phyloP scores from a whole-genome alignment of 2,888 invertebrate genomes.

The Mayetiola destructor region DNA sequence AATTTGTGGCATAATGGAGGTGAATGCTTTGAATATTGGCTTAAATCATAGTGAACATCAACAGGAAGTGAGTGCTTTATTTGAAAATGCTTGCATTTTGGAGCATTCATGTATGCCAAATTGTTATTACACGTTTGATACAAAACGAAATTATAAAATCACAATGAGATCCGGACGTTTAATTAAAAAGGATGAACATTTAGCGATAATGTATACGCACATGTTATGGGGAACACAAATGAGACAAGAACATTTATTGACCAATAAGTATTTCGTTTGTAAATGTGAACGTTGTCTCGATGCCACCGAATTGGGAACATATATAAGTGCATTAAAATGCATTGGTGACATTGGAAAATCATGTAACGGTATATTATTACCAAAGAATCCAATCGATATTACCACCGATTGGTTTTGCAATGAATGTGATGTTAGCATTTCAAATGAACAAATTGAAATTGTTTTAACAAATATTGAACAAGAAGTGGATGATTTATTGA shows the following conservation, averaged over 20 bases:
- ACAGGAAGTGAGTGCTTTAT: conserved; percentile 55
- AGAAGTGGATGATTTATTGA: conserved; percentile 52
- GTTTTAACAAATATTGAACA: conserved; percentile 29
- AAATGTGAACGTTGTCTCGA: conserved; percentile 59
- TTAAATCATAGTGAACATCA: conserved; percentile 40
- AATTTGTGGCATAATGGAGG: conserved; percentile 70
- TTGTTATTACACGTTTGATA: conserved; percentile 55
- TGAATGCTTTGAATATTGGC: conserved; percentile 64
- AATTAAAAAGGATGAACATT: conserved; percentile 54
- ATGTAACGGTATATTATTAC: conserved; percentile 55
- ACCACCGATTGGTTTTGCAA: conserved; percentile 64
- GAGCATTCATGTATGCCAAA: conserved; percentile 74
- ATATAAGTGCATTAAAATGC: conserved; percentile 38
- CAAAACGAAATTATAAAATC: conserved; percentile 44
- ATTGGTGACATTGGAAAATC: conserved; percentile 27
- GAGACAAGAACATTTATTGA: conserved; percentile 58
- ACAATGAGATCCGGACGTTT: conserved; percentile 50
- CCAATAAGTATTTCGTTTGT: conserved; percentile 68
- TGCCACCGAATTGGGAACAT: conserved; percentile 65
- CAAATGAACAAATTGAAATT: conserved; percentile 44
- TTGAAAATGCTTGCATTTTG: conserved; percentile 59
- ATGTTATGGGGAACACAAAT: conserved; percentile 76
- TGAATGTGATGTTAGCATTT: conserved; percentile 50
- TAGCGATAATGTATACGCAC: conserved; percentile 76
- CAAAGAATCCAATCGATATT: conserved; percentile 52